phyloP scores from a whole-genome alignment of 2,888 invertebrate genomes.

The Aleiodes testaceus region DNA sequence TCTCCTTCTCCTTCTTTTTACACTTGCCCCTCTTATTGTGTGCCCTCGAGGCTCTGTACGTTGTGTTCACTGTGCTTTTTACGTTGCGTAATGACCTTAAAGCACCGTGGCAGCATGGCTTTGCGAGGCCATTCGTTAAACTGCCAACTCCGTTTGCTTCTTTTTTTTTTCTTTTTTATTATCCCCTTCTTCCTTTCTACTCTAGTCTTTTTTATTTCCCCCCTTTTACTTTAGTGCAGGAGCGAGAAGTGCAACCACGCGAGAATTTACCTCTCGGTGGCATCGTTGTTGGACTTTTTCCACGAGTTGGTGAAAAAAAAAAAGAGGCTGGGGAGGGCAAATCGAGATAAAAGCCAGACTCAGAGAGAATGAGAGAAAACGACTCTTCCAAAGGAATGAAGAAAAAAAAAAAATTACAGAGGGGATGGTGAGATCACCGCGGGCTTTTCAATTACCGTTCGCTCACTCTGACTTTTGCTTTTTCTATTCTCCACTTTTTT shows the following conservation, averaged over 20 bases:
- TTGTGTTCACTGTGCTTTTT: conserved; percentile 62
- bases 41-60: conserved; percentile 53
- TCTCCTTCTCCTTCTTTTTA: conserved; percentile 43
- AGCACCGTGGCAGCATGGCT: conserved; percentile 54
- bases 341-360: conserved; percentile 43
- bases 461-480: conserved; percentile 42
- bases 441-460: conserved; percentile 66
- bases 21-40: conserved; percentile 36
- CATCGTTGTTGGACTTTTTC: conserved; percentile 60
- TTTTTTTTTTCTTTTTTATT: conserved; percentile 11
- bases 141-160: conserved; percentile 37
- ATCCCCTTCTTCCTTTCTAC: background rate
- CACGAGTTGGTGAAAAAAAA: conserved; percentile 11
- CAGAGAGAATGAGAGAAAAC: conserved; percentile 35
- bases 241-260: conserved; percentile 56
- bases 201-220: conserved; percentile 3
- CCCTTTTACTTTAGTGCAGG: conserved; percentile 39
- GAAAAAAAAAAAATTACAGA: conserved; percentile 55
- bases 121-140: conserved; percentile 65
- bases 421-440: conserved; percentile 58
- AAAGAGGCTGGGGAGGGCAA: conserved; percentile 27
- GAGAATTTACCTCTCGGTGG: conserved; percentile 60
- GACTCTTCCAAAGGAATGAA: conserved; percentile 33
- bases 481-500: conserved; percentile 24
- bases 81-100: conserved; percentile 63